A percentile compares a stretch with the other conserved stretches of the same genome.
phyloP scores from a whole-genome alignment of 2,888 invertebrate species.

The Deroplatys truncata region DNA sequence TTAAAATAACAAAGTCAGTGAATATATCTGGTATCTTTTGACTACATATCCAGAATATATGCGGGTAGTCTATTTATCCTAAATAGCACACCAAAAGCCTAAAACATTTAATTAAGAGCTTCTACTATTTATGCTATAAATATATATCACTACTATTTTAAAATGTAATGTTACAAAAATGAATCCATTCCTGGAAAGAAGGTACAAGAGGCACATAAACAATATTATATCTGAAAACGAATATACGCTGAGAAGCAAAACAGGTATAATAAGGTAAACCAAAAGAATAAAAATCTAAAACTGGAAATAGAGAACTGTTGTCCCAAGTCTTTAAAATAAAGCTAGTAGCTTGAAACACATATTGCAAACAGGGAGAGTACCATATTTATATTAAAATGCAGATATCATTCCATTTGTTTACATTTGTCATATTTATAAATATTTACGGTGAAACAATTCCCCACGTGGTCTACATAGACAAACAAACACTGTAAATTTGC shows the following conservation, averaged over 20 bases:
- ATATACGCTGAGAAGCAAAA: neutral
- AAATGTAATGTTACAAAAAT: neutral
- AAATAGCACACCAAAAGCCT: neutral
- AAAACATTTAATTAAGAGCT: neutral
- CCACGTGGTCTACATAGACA: neutral
- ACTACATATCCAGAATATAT: too few relatives aligned
- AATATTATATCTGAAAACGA: neutral
- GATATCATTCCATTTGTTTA: neutral
- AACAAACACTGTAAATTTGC: neutral
- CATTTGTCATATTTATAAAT: neutral
- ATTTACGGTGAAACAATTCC: neutral
- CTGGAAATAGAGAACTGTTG: neutral
- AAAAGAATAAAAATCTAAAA: neutral
- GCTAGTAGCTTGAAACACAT: neutral
- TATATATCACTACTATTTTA: neutral
- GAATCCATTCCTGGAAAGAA: neutral
- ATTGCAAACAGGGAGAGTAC: neutral
- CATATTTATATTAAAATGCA: neutral
- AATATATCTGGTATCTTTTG: too few relatives aligned
- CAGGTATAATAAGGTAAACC: neutral
- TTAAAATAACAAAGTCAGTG: too few relatives aligned
- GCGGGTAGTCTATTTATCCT: too few relatives aligned
- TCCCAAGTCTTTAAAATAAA: neutral
- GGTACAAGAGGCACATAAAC: neutral
- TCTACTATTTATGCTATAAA: neutral